phyloP scores from a whole-genome alignment of 2,888 invertebrate species.

The Phytoseiulus persimilis region DNA sequence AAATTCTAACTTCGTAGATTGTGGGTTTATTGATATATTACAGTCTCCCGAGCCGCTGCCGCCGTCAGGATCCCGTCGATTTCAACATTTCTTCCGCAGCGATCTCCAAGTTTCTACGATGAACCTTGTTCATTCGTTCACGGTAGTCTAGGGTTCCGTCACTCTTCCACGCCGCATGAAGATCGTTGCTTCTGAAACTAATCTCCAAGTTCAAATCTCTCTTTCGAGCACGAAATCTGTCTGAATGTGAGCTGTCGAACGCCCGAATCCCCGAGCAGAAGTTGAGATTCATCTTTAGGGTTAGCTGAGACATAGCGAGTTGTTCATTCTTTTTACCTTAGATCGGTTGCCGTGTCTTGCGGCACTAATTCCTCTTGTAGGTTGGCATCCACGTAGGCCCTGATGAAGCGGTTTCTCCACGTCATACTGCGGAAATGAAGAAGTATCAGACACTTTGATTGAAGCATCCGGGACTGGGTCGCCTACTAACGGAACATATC shows the following conservation, averaged over 20 bases:
- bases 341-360: not conserved
- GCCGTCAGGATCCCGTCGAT: not conserved
- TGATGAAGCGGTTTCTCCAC: not conserved
- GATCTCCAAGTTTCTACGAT: not conserved
- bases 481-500: too few species aligned
- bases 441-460: too few species aligned
- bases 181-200: not conserved
- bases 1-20: not conserved
- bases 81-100: not conserved
- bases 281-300: too few species aligned
- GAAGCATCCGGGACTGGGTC: too few species aligned
- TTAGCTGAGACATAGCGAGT: too few species aligned
- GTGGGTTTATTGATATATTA: not conserved
- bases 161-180: not conserved
- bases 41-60: not conserved
- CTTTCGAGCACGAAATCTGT: too few species aligned
- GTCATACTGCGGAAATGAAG: not conserved
- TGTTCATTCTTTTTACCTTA: not conserved
- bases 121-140: not conserved
- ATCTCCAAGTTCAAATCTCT: not conserved
- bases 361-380: not conserved
- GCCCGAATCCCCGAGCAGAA: too few species aligned
- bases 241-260: too few species aligned
- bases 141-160: not conserved
- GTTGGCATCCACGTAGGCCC: not conserved